Percentiles rank a stretch among this genome's conserved stretches.
These are phyloP conservation scores for Crotophaga sulcirostris DNA, from an alignment of 2,113 vertebrate species.

Conservation along the genomic window DNA sequence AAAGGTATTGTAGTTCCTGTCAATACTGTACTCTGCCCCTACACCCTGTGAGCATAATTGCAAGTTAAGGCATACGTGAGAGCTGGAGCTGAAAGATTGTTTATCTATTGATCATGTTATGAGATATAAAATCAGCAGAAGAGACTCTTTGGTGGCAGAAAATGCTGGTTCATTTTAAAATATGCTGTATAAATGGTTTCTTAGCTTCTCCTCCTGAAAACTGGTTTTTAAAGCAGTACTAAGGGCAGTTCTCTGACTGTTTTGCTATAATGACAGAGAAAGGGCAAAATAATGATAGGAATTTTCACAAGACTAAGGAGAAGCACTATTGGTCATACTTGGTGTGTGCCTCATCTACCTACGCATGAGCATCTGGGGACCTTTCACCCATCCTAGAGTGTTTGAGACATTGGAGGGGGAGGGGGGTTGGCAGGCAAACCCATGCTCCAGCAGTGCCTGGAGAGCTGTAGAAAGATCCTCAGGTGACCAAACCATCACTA, in stretches of 20 bases:
- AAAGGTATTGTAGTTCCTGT: background rate
- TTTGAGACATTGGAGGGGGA: rapidly evolving
- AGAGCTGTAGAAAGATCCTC: background rate
- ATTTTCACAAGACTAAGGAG: background rate
- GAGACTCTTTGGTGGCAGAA: background rate
- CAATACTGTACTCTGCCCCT: background rate
- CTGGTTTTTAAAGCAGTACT: background rate
- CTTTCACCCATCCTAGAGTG: too few relatives aligned
- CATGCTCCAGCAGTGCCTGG: rapidly evolving
- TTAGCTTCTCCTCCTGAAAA: background rate
- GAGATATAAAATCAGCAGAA: background rate
- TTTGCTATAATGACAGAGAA: background rate
- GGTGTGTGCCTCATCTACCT: background rate
- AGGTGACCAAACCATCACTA: background rate
- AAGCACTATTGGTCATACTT: too few relatives aligned
- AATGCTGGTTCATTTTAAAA: background rate
- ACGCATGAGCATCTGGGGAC: background rate
- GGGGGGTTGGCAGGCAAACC: background rate
- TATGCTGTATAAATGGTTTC: background rate
- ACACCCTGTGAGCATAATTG: background rate
- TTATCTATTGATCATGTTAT: background rate
- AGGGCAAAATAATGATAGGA: background rate
- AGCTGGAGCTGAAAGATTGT: background rate
- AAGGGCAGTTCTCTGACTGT: background rate
- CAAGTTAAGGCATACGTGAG: background rate